phyloP scores from a whole-genome alignment of 2,113 vertebrate genomes.

The Odontesthes bonariensis region DNA sequence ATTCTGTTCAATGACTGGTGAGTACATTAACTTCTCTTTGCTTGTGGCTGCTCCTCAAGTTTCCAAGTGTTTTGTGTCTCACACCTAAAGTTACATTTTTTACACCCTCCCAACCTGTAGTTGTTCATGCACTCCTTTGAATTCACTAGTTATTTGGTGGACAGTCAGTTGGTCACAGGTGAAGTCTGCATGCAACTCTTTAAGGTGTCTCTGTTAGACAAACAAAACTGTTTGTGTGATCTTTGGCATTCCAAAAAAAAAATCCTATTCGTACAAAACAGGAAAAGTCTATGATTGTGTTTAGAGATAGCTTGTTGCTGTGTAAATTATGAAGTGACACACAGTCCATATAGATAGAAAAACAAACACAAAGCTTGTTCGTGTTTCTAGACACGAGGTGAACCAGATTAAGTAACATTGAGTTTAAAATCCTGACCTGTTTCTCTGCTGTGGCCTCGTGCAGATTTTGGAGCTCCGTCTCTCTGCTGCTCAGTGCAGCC shows the following conservation, averaged over 20 bases:
- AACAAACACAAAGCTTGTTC: too few relatives aligned
- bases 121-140: conserved; percentile 63
- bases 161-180: conserved; percentile 81
- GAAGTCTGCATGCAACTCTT: conserved; percentile 85
- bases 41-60: not conserved
- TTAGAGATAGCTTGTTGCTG: not conserved
- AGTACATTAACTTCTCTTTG: not conserved
- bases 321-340: not conserved
- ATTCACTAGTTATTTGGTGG: conserved; percentile 76
- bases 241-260: not conserved
- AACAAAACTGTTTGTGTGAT: conserved; percentile 21
- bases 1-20: not conserved
- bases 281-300: not conserved
- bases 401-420: not conserved
- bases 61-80: not conserved
- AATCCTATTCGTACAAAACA: not conserved
- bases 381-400: too few relatives aligned
- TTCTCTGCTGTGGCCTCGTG: conserved; percentile 80
- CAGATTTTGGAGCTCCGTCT: conserved; percentile 81
- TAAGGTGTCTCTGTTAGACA: conserved; percentile 83
- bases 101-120: conserved; percentile 83
- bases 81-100: too few relatives aligned
- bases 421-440: conserved; percentile 70
- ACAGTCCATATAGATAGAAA: not conserved
- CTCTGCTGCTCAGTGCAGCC: conserved; percentile 71